Base-by-base conservation (phyloP, 1,140 invertebrate species). In the Solenopsis fugax region DNA sequence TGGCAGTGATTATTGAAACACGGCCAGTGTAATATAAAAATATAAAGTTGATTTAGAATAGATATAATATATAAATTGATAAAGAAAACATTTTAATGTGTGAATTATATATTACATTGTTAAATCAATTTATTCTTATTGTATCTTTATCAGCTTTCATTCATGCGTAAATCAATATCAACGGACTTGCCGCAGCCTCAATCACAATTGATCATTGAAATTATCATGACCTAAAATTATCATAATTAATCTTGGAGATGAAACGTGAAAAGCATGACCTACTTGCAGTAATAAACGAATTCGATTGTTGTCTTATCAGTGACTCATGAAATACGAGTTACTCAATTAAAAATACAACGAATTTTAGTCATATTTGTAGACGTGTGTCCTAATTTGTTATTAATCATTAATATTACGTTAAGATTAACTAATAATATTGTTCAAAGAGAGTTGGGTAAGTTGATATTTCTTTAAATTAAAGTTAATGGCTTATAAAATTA, bases 231-330 rank as follows among this genome's bases (percentile, higher is more conserved):
- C 13, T 18, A 2, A 29, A 29, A 29, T 29, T 29, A 29, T 29
- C 29, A 2, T 29, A 52, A 37, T 80, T 69, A 52, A 54, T 80
- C n/a, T 7, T 48, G 9, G 4, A 3, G 37, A 16, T 60, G 29
- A 78, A 34, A 34, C 4, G 41, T 24, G 56, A 52, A 80, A 80
- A 13, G 69, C 21, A 1, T 29, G 64, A 60, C 21, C 65, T 71
- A 71, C 41, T 81, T 71, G 1, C 18, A 34, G 10, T 56, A n/a
- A 50, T 34, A 80, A 48, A 41, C n/a, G 29, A 80, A n/a, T 67
- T 67, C 12, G 21, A n/a, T 72, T 58, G n/a, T 65, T 29, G 10
- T 69, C 29, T 81, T 81, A 81, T 81, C 65, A 45, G 13, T 81
- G 65, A 71, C 65, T 81, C 21, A 81, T 9, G 16, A 37, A 16